phyloP scores from a whole-genome alignment of 2,888 invertebrate species.

The Caenorhabditis wallacei region DNA sequence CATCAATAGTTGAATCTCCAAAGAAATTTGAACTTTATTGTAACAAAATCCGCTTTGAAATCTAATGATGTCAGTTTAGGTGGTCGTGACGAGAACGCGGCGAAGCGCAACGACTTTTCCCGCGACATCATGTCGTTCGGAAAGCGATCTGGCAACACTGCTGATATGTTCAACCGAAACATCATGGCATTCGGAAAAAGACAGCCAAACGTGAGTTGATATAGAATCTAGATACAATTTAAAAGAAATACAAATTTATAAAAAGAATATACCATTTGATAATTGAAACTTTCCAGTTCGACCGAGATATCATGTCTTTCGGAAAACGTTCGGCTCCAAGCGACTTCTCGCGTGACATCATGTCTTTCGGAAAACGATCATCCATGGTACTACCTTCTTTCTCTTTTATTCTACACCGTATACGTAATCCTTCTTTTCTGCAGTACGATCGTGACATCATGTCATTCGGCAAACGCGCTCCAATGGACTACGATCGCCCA shows the following conservation, averaged over 20 bases:
- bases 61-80: constrained; percentile 27
- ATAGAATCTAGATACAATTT: neutral
- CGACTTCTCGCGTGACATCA: constrained; percentile 67
- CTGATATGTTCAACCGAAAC: constrained; percentile 52
- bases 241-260: too few relatives aligned
- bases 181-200: constrained; percentile 68
- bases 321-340: constrained; percentile 57
- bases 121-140: constrained; percentile 73
- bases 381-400: constrained; percentile 54
- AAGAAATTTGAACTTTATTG: constrained; percentile 31
- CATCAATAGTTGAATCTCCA: constrained; percentile 4
- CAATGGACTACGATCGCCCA: constrained; percentile 65
- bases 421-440: constrained; percentile 28
- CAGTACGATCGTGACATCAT: constrained; percentile 69
- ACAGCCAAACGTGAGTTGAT: constrained; percentile 47
- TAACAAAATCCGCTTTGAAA: constrained; percentile 7
- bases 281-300: constrained; percentile 65
- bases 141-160: constrained; percentile 56
- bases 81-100: constrained; percentile 39
- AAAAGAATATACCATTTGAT: too few relatives aligned
- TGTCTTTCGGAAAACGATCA: constrained; percentile 70
- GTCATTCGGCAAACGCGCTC: constrained; percentile 66
- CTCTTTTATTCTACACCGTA: constrained; percentile 37
- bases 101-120: constrained; percentile 59
- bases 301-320: constrained; percentile 69